Evolutionary conservation across 2,888 invertebrate genomes (phyloP), one percentile per base, ranked within the genome.

Genomic region (Muscina levida): DNA sequence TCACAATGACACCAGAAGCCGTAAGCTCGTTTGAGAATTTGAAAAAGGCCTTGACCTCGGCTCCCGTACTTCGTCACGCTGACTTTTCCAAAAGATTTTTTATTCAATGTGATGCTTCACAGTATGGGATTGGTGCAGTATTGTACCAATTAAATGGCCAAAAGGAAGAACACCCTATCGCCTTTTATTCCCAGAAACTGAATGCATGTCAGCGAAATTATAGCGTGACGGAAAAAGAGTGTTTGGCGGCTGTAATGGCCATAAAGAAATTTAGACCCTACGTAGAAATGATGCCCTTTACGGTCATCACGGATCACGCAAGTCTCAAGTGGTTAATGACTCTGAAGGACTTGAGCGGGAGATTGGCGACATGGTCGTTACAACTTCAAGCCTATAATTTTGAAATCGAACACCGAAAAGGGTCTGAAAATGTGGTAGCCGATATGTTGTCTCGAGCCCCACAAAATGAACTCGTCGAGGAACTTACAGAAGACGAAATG

Each of bases 301-400:
- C n/a, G n/a, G n/a, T n/a, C n/a, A n/a, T n/a, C n/a, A n/a, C n/a
- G n/a, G n/a, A n/a, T n/a, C n/a, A n/a, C n/a, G n/a, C n/a, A n/a
- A n/a, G n/a, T n/a, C n/a, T n/a, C n/a, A n/a, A n/a, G n/a, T n/a
- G n/a, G n/a, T n/a, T n/a, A n/a, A n/a, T n/a, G n/a, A n/a, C n/a
- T n/a, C n/a, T n/a, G 66, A 1, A 75, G 42, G 59, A 70, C 10
- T 6, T 75, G 1, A 70, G 44, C 2, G 70, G 70, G 0, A 10
- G 68, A 19, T 11, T 75, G 13, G 73, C 56, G 0, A 19, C 57
- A 3, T 74, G 74, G 67, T 67, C 74, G 13, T 39, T 76, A 0
- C 17, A 62, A 11, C 13, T 71, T 2, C 76, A 76, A 31, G 42
- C 53, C n/a, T n/a, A n/a, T n/a, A n/a, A n/a, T n/a, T n/a, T n/a